A percentile compares a stretch with the other conserved stretches of the same genome.
Evolutionary conservation across 1,140 invertebrate genomes (phyloP).

Genomic region (Zaprionus ghesquierei): DNA sequence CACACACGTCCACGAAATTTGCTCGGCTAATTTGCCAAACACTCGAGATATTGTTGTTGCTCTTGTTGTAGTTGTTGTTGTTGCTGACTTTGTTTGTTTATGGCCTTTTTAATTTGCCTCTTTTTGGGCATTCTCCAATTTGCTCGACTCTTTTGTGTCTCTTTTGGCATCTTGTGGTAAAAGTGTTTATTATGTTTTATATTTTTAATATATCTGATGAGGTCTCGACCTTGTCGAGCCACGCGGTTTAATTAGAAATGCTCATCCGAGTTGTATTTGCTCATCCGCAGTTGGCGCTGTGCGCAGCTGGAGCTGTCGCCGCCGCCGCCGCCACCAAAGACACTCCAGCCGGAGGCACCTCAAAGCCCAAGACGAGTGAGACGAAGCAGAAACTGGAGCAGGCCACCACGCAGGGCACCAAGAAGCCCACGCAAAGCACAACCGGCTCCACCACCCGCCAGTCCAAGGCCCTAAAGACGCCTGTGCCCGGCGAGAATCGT

Average conservation of each 20-base stretch:
- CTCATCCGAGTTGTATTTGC: conserved; percentile 7
- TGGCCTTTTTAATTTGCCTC: conserved; percentile 63
- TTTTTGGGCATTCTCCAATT: conserved; percentile 74
- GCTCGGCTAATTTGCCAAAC: conserved; percentile 56
- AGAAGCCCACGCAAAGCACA: conserved; percentile 43
- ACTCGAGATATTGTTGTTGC: conserved; percentile 26
- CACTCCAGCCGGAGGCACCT: not conserved
- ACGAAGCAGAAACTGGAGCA: conserved; percentile 24
- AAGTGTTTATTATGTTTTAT: conserved; percentile 39
- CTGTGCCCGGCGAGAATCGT: conserved; percentile 63
- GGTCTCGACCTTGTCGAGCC: not conserved
- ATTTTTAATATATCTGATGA: conserved; percentile 1
- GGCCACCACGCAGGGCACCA: conserved; percentile 29
- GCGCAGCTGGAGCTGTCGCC: conserved; percentile 44
- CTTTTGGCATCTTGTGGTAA: conserved; percentile 45
- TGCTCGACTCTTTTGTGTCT: conserved; percentile 36
- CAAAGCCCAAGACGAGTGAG: conserved; percentile 46
- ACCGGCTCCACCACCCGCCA: conserved; percentile 28
- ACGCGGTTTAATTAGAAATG: not conserved
- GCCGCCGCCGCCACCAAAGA: conserved; percentile 16
- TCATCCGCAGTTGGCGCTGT: conserved; percentile 60
- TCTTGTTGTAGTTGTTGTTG: conserved; percentile 14
- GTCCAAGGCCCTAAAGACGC: conserved; percentile 55
- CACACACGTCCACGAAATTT: conserved; percentile 49
- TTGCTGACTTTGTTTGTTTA: conserved; percentile 34